phyloP scores from a whole-genome alignment of 2,797 vertebrate genomes.

The Antennarius maculatus region DNA sequence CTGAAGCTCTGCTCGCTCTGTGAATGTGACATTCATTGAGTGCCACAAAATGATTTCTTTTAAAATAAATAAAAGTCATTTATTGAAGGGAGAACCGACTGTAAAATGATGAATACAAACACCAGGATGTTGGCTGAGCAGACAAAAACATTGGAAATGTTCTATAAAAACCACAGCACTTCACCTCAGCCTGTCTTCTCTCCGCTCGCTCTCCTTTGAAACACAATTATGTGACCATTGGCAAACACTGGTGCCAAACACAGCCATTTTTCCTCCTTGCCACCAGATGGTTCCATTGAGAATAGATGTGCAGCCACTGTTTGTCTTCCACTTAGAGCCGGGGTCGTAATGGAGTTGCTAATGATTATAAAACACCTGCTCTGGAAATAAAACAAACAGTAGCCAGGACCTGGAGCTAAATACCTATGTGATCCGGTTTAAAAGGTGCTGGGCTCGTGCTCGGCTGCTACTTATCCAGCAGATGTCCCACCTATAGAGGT shows the following conservation, averaged over 20 bases:
- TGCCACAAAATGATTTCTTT: slow-evolving; percentile 45
- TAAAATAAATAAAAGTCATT: slow-evolving; percentile 35
- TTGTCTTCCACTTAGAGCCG: slow-evolving; percentile 81
- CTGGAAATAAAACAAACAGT: slow-evolving; percentile 82
- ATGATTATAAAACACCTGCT: slow-evolving; percentile 86
- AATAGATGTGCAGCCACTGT: slow-evolving; percentile 69
- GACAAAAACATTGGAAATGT: slow-evolving; percentile 70
- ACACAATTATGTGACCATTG: slow-evolving; percentile 77
- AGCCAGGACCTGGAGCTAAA: slow-evolving; percentile 74
- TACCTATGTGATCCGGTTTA: slow-evolving; percentile 80
- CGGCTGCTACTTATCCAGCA: slow-evolving; percentile 67
- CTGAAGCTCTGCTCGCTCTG: slow-evolving; percentile 11
- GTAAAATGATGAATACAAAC: slow-evolving; percentile 59
- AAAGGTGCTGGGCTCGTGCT: slow-evolving; percentile 67
- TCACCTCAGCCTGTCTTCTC: slow-evolving; percentile 59
- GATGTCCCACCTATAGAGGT: slow-evolving; percentile 75
- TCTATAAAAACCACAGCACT: slow-evolving; percentile 60
- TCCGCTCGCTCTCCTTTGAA: slow-evolving; percentile 72
- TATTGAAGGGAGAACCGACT: slow-evolving; percentile 40
- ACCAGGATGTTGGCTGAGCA: slow-evolving; percentile 52
- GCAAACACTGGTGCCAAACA: slow-evolving; percentile 77
- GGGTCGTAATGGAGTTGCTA: slow-evolving; percentile 79
- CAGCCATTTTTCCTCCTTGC: slow-evolving; percentile 70
- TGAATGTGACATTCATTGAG: slow-evolving; percentile 55
- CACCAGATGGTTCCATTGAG: slow-evolving; percentile 85